Evolutionary conservation across 2,113 vertebrate genomes (phyloP).

Genomic region (Actenoides hombroni): DNA sequence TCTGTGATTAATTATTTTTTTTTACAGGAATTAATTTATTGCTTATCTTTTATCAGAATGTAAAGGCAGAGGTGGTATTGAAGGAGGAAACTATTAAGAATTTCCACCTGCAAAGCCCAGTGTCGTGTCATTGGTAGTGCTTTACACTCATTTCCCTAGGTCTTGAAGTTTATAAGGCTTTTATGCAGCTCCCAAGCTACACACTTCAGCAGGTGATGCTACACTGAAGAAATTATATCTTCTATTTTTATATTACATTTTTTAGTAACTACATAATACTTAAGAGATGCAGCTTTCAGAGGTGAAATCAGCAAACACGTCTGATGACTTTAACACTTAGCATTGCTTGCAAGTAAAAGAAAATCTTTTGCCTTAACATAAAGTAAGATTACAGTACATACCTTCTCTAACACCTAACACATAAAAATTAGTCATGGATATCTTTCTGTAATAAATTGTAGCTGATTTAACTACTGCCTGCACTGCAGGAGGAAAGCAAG

Average conservation of each 20-base stretch:
- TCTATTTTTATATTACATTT: slow-evolving; percentile 14
- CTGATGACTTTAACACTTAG: not conserved
- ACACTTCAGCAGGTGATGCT: not conserved
- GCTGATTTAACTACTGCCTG: not conserved
- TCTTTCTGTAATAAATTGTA: not conserved
- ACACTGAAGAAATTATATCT: not conserved
- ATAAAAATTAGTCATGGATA: not conserved
- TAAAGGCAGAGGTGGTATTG: not conserved
- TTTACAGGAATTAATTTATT: not conserved
- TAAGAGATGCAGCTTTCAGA: not conserved
- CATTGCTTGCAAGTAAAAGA: not conserved
- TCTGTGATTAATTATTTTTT: not conserved
- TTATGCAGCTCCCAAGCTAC: not conserved
- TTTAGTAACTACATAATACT: not conserved
- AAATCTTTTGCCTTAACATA: not conserved
- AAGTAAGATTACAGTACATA: not conserved
- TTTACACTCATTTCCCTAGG: not conserved
- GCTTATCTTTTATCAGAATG: not conserved
- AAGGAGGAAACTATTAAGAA: not conserved
- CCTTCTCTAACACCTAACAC: not conserved
- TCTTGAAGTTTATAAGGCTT: not conserved
- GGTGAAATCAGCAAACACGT: not conserved
- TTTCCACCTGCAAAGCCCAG: not conserved
- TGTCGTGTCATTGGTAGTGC: not conserved
- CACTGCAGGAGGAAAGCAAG: not conserved